Conservation (phyloP, 2,113 vertebrate genomes). For the Oceanodroma tethys region DNA sequence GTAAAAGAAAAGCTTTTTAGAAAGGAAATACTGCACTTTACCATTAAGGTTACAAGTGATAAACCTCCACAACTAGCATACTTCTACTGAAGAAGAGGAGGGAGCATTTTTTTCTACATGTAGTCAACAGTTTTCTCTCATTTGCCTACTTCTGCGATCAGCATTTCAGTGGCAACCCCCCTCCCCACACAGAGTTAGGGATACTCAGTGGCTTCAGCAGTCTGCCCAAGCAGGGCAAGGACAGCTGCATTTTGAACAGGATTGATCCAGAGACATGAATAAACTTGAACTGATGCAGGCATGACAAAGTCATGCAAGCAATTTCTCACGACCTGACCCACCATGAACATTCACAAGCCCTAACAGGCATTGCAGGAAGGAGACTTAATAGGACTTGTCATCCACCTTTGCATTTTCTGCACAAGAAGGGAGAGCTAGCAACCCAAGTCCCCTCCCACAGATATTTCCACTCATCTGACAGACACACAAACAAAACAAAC, state of each 20-base stretch:
- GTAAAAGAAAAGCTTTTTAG: neutral
- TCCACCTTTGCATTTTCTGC: neutral
- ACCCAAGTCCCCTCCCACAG: neutral
- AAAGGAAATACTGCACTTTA: neutral
- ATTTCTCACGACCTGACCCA: neutral
- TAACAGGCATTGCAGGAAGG: neutral
- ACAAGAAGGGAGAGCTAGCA: neutral
- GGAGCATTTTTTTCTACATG: neutral
- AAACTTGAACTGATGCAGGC: neutral
- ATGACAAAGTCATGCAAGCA: neutral
- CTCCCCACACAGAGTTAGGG: neutral
- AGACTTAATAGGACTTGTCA: neutral
- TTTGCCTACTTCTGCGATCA: neutral
- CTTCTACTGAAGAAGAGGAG: neutral
- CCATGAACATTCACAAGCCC: neutral
- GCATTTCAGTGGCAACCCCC: neutral
- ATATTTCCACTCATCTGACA: neutral
- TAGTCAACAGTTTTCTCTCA: neutral
- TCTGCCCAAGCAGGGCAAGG: neutral
- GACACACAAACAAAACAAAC: neutral
- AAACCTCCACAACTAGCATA: neutral
- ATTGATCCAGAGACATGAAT: neutral
- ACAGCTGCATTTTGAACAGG: neutral
- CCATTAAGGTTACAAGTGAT: neutral
- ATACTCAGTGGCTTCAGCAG: neutral